Evolutionary conservation across 2,113 vertebrate species (phyloP).

Genomic region (Pantherophis guttatus): DNA sequence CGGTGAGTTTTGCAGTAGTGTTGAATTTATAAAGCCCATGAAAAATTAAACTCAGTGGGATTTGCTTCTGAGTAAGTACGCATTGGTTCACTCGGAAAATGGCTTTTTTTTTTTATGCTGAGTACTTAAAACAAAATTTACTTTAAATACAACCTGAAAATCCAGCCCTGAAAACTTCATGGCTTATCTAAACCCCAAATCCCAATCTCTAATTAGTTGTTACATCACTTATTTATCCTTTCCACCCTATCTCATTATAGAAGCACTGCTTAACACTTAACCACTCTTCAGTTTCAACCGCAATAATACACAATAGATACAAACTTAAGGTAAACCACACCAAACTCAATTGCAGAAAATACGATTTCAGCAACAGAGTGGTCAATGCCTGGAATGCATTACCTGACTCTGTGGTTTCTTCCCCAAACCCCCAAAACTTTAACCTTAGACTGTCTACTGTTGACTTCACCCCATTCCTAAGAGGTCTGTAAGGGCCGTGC

Average conservation of each 20-base stretch:
- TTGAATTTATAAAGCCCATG: background rate
- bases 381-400: too few species aligned
- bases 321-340: too few species aligned
- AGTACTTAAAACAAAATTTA: background rate
- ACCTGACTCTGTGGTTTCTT: too few species aligned
- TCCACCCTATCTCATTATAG: background rate
- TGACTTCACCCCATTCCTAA: too few species aligned
- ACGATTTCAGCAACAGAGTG: too few species aligned
- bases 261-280: slow-evolving; percentile 1
- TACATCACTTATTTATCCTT: slow-evolving; percentile 29
- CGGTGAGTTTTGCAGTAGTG: background rate
- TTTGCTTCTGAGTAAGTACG: background rate
- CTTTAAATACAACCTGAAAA: background rate
- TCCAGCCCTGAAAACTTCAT: background rate
- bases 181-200: slow-evolving; percentile 2
- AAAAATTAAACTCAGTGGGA: background rate
- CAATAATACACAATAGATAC: too few species aligned
- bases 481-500: too few species aligned
- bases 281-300: background rate
- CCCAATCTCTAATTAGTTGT: slow-evolving; percentile 10
- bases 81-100: background rate
- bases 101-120: too few species aligned
- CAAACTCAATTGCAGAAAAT: too few species aligned
- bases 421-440: too few species aligned
- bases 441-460: too few species aligned